Evolutionary conservation across 2,888 invertebrate species (phyloP).

Genomic region (Habrosyne pyritoides): DNA sequence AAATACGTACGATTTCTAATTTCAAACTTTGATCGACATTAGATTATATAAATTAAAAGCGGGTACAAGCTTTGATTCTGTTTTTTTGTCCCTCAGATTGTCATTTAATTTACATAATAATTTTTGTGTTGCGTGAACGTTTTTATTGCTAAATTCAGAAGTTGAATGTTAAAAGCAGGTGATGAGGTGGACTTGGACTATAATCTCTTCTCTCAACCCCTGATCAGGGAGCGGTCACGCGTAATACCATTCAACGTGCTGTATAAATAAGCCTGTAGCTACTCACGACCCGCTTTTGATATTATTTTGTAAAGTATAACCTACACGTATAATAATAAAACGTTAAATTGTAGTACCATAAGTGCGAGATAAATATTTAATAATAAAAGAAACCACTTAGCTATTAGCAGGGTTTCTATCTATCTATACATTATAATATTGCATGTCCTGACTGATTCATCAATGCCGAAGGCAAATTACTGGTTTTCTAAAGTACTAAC

Average conservation of each 20-base stretch:
- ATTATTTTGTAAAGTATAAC: constrained; percentile 39
- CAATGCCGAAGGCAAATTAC: too few relatives aligned
- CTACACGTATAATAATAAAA: too few relatives aligned
- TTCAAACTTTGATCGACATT: constrained; percentile 50
- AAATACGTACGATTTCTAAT: constrained; percentile 51
- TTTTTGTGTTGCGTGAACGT: neutral
- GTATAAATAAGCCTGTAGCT: constrained; percentile 49
- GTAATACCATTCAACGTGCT: constrained; percentile 53
- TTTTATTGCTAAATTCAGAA: constrained; percentile 32
- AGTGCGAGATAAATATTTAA: too few relatives aligned
- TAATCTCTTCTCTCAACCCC: constrained; percentile 53
- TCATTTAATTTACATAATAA: neutral
- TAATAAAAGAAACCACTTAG: too few relatives aligned
- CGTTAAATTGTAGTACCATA: too few relatives aligned
- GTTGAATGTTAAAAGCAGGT: constrained; percentile 46
- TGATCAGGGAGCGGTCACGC: constrained; percentile 49
- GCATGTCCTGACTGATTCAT: too few relatives aligned
- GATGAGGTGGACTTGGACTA: constrained; percentile 46
- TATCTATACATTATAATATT: too few relatives aligned
- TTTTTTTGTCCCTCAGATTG: constrained; percentile 18
- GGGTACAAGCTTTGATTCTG: constrained; percentile 35
- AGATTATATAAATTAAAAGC: constrained; percentile 43
- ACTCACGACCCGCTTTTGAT: constrained; percentile 52
- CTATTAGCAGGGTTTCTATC: too few relatives aligned
- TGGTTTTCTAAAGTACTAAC: too few relatives aligned